Base-by-base conservation (phyloP, 2,888 invertebrate genomes). In the Pilophorus perplexus region DNA sequence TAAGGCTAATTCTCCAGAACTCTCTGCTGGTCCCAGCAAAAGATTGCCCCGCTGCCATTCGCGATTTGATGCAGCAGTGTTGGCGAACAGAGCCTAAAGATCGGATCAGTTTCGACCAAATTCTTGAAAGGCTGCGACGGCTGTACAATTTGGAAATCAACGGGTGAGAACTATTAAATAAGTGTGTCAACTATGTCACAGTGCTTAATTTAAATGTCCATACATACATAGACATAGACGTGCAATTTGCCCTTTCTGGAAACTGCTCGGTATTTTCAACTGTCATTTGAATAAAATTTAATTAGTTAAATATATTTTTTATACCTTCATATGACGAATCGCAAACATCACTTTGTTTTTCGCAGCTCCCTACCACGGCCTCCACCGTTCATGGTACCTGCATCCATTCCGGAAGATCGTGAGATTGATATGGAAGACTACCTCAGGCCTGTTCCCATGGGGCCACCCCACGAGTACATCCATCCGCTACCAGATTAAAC, bases 41-140 rank as follows among this genome's bases (percentile, higher is more conserved):
- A 69, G 87, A 87, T 72, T 89, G 88, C 74, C 89, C 90, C 0
- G 78, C 83, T 0, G 80, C 85, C 60, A 84, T 90, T 4, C 85
- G 85, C 72, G 85, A 87, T 67, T 77, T 90, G 70, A 90, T 91
- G 90, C 82, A 83, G 6, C 83, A 84, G 12, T 90, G 90, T 73
- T 91, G 90, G 90, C 85, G 87, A 74, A 83, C 85, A 0, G 90
- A 92, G 73, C 88, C 92, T 0, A 82, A 84, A 62, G 88, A 91
- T 72, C 81, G 93, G 57, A 82, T 87, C 48, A 83, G 81, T 16
- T 92, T 93, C 74, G 78, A 83, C 22, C 85, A 86, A 70, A 86
- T 90, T 71, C 82, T 84, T 75, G 82, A 82, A 28, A 84, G 83
- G 72, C 77, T 88, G 66, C 83, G 84, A 68, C 81, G 81, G 38